phyloP scores from a whole-genome alignment of 2,113 vertebrate genomes.

The Tor tambroides region DNA sequence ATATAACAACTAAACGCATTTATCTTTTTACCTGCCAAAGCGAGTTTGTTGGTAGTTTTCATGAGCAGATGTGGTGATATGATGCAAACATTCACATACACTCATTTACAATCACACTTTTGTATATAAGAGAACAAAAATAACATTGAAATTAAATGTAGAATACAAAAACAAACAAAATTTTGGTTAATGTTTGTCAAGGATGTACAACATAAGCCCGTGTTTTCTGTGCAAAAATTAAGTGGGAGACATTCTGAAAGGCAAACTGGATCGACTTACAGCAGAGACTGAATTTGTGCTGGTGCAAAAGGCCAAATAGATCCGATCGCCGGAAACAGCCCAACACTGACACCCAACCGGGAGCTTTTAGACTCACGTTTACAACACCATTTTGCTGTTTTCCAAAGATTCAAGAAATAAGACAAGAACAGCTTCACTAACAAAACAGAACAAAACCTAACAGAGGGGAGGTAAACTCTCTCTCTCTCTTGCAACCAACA shows the following conservation, averaged over 20 bases:
- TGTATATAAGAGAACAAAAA: conserved; percentile 61
- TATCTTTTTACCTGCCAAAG: not conserved
- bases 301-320: conserved; percentile 53
- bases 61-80: conserved; percentile 60
- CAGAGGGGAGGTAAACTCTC: not conserved
- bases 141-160: conserved; percentile 28
- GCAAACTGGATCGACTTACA: conserved; percentile 50
- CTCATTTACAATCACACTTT: conserved; percentile 59
- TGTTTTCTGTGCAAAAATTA: conserved; percentile 68
- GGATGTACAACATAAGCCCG: conserved; percentile 64
- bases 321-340: not conserved
- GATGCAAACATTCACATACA: conserved; percentile 56
- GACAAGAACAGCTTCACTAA: not conserved
- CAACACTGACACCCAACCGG: not conserved
- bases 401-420: not conserved
- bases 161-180: conserved; percentile 51
- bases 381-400: not conserved
- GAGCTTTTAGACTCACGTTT: not conserved
- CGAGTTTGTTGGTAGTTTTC: conserved; percentile 14
- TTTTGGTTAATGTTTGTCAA: conserved; percentile 24
- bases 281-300: conserved; percentile 63
- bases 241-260: conserved; percentile 52
- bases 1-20: not conserved
- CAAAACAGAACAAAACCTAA: too few species aligned
- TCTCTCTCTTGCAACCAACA: not conserved